A percentile compares a stretch with the other conserved stretches of the same genome.
These are phyloP conservation scores for Drosophila testacea DNA, from an alignment of 2,888 invertebrate species.

Conservation along the genomic window DNA sequence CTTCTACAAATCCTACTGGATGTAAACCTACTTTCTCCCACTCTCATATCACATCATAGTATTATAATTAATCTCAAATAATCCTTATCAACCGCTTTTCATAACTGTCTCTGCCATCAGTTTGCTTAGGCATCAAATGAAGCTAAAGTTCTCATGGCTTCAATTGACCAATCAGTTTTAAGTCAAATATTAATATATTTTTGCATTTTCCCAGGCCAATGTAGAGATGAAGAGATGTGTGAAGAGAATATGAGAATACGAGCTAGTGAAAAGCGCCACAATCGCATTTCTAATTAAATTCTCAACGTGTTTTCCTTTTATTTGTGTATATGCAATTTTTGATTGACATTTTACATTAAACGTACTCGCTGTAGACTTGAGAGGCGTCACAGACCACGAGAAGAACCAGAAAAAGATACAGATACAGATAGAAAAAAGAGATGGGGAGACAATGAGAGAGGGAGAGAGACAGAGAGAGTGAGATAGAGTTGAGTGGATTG, in stretches of 20 bases:
- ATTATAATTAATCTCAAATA: background rate
- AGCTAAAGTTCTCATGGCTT: conserved; percentile 43
- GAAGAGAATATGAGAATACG: background rate
- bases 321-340: conserved; percentile 72
- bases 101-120: background rate
- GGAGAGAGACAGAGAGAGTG: background rate
- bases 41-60: background rate
- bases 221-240: no score
- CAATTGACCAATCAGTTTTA: conserved; percentile 60
- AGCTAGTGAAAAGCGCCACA: conserved; percentile 24
- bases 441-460: background rate
- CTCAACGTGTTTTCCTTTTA: conserved; percentile 63
- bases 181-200: conserved; percentile 26
- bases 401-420: conserved; percentile 12
- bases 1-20: background rate
- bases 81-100: conserved; percentile 3
- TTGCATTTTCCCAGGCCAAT: conserved; percentile 66
- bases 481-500: conserved; percentile 34
- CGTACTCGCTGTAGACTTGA: conserved; percentile 41
- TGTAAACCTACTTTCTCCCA: background rate
- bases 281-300: conserved; percentile 75
- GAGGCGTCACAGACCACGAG: conserved; percentile 10
- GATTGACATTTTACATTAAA: conserved; percentile 83
- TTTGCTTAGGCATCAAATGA: conserved; percentile 13
- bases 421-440: conserved; percentile 13